phyloP scores from a whole-genome alignment of 1,140 invertebrate species.

The Laodelphax striatellus region DNA sequence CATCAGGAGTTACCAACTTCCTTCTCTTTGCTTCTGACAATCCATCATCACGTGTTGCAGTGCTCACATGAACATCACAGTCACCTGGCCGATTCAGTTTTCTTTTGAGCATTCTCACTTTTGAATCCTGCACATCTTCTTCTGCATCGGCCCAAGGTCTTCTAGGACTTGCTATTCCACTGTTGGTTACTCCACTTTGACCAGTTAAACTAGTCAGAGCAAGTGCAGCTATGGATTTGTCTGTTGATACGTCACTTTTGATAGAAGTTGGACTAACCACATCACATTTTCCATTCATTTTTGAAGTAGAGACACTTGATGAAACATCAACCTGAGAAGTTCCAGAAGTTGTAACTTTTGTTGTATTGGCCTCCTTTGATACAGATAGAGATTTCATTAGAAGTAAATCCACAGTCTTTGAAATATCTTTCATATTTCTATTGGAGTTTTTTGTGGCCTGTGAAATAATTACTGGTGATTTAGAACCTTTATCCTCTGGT shows the following conservation, averaged over 20 bases:
- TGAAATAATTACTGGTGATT: too few relatives aligned
- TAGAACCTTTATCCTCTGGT: too few relatives aligned
- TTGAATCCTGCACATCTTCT: neutral
- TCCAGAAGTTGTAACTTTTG: too few relatives aligned
- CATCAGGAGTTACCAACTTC: conserved; percentile 22
- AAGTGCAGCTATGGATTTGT: neutral
- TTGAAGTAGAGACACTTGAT: neutral
- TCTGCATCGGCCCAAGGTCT: neutral
- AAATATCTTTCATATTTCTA: too few relatives aligned
- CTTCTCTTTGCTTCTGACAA: conserved; percentile 20
- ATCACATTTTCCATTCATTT: conserved; percentile 2
- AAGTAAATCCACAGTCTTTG: too few relatives aligned
- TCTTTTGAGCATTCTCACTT: conserved; percentile 17
- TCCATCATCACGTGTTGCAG: neutral
- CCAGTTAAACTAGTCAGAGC: neutral
- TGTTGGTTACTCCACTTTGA: neutral
- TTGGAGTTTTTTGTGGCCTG: too few relatives aligned
- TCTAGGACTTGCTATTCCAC: neutral
- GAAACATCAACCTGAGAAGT: too few relatives aligned
- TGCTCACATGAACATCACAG: neutral
- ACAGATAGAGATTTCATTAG: too few relatives aligned
- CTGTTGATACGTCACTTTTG: neutral
- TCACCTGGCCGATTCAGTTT: conserved; percentile 14
- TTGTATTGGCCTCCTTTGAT: too few relatives aligned
- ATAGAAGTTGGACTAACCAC: neutral